Evolutionary conservation across 1,140 invertebrate species (phyloP).

Genomic region (Alviniconcha marisindica): DNA sequence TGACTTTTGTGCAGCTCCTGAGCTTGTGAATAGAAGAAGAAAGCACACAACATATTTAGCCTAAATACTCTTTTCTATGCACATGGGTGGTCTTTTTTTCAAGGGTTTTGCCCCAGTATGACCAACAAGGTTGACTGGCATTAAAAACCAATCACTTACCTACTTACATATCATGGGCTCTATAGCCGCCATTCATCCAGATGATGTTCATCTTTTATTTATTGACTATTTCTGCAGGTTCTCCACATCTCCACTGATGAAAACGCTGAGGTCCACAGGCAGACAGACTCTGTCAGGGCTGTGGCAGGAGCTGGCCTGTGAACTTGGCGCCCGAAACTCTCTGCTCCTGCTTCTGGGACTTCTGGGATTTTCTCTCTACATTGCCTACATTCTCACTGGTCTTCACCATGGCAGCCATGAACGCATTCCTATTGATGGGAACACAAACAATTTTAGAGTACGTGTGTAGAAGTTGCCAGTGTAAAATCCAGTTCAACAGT

Average conservation of each 20-base stretch:
- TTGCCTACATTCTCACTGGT: slow-evolving; percentile 49
- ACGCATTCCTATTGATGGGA: slow-evolving; percentile 21
- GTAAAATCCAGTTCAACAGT: neutral
- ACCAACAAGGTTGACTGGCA: too few relatives aligned
- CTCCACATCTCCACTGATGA: too few relatives aligned
- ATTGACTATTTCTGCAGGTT: slow-evolving; percentile 21
- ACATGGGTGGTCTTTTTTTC: too few relatives aligned
- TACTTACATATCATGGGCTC: too few relatives aligned
- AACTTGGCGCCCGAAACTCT: slow-evolving; percentile 40
- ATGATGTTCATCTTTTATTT: neutral
- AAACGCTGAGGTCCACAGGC: neutral
- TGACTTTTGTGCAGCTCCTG: too few relatives aligned
- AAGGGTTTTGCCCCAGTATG: too few relatives aligned
- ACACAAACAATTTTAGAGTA: neutral
- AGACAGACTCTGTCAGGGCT: slow-evolving; percentile 34
- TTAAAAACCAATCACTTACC: too few relatives aligned
- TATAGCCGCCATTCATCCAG: too few relatives aligned
- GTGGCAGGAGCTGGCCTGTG: slow-evolving; percentile 48
- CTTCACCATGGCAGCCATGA: slow-evolving; percentile 23
- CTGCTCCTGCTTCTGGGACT: slow-evolving; percentile 77
- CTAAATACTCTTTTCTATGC: too few relatives aligned
- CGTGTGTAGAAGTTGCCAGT: neutral
- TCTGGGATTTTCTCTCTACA: slow-evolving; percentile 77
- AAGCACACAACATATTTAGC: too few relatives aligned
- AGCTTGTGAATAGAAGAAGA: too few relatives aligned